phyloP scores from a whole-genome alignment of 2,113 vertebrate species.

The Austrofundulus limnaeus region DNA sequence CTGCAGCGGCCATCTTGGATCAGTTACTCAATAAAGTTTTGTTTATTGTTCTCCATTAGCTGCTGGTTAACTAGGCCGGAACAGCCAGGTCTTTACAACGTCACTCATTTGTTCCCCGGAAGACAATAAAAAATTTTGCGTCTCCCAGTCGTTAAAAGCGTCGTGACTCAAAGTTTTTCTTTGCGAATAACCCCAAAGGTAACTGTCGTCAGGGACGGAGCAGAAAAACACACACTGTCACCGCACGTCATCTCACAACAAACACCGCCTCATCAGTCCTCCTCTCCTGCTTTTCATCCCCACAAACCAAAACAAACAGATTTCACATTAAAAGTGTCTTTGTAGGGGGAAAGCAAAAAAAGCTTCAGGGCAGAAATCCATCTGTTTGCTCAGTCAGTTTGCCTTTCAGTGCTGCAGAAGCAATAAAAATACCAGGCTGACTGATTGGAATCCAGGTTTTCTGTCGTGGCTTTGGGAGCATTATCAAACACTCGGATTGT shows the following conservation, averaged over 20 bases:
- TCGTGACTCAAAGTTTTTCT: neutral
- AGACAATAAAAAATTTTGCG: neutral
- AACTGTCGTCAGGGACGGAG: neutral
- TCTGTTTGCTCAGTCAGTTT: neutral
- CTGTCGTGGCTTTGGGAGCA: neutral
- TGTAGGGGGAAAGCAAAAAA: neutral
- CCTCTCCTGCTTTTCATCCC: constrained; percentile 2
- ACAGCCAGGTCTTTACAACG: neutral
- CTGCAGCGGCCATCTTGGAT: too few species aligned
- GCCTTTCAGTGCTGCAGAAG: neutral
- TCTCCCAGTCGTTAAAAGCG: neutral
- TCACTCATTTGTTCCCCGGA: neutral
- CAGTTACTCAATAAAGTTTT: neutral
- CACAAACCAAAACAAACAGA: neutral
- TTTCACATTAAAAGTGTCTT: neutral
- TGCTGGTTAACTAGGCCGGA: neutral
- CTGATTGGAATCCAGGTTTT: neutral
- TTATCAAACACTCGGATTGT: neutral
- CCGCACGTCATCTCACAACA: neutral
- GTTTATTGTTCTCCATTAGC: neutral
- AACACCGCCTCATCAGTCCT: neutral
- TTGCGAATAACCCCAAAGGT: constrained; percentile 1
- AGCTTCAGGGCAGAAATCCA: neutral
- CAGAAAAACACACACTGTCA: neutral
- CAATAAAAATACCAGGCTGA: constrained; percentile 4